Percentiles rank a stretch among this genome's conserved stretches.
phyloP scores from a whole-genome alignment of 2,797 vertebrate species.

The Scolopax rusticola region DNA sequence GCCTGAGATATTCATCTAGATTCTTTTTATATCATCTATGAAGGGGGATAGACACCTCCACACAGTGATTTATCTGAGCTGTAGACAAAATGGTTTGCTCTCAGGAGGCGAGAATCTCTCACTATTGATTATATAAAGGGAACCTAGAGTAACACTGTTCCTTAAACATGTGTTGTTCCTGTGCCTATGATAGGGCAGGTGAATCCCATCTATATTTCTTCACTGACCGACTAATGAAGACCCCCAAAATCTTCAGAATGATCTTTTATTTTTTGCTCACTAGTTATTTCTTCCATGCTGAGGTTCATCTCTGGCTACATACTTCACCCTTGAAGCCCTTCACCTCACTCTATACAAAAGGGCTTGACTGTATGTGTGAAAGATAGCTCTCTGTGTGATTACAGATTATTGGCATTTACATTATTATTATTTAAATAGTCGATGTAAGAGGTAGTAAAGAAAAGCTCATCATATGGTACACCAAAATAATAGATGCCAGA shows the following conservation, averaged over 20 bases:
- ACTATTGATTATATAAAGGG: not conserved
- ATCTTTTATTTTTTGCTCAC: not conserved
- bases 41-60: not conserved
- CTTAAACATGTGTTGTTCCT: not conserved
- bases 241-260: not conserved
- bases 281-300: not conserved
- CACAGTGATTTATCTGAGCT: not conserved
- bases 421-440: not conserved
- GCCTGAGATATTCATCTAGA: not conserved
- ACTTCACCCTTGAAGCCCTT: not conserved
- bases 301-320: not conserved
- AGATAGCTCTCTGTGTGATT: not conserved
- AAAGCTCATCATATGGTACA: not conserved
- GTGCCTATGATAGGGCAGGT: not conserved
- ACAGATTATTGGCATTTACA: not conserved
- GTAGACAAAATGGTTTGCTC: not conserved
- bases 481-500: slow-evolving; percentile 28
- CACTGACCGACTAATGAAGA: not conserved
- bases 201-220: not conserved
- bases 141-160: not conserved
- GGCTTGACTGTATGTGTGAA: not conserved
- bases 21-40: not conserved
- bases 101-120: not conserved
- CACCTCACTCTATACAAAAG: not conserved
- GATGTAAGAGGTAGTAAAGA: not conserved